A percentile compares a stretch with the other conserved stretches of the same genome.
These are phyloP conservation scores for Synodontis membranacea DNA, from an alignment of 2,113 vertebrate genomes.

Conservation along the genomic window DNA sequence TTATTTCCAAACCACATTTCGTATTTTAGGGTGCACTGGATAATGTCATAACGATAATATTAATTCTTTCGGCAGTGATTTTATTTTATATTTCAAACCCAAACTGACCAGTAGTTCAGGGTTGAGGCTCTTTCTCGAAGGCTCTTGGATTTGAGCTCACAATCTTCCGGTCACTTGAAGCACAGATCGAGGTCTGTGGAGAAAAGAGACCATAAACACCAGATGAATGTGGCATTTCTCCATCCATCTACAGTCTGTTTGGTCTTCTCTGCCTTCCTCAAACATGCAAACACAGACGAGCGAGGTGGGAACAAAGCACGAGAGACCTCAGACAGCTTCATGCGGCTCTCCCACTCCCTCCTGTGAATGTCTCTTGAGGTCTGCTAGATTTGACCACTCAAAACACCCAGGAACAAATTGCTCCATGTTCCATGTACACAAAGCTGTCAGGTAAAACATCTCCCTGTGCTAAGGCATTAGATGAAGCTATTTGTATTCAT, in stretches of 20 bases:
- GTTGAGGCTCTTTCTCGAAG: neutral
- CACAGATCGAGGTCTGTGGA: neutral
- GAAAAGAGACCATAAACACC: neutral
- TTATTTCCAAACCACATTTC: neutral
- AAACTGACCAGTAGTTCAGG: neutral
- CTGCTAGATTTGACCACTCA: conserved; percentile 15
- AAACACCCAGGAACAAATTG: conserved; percentile 11
- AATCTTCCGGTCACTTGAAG: neutral
- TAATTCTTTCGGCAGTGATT: neutral
- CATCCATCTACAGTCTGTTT: neutral
- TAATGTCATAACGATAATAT: neutral
- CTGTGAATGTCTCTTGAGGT: neutral
- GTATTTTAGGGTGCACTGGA: neutral
- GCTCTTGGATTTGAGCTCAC: neutral
- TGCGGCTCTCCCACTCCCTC: conserved; percentile 3
- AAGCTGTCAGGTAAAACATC: conserved; percentile 42
- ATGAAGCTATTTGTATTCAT: conserved; percentile 49
- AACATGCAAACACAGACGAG: neutral
- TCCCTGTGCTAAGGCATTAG: neutral
- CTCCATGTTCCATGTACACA: conserved; percentile 11
- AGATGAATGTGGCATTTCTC: neutral
- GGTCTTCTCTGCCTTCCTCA: neutral
- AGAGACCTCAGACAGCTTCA: neutral
- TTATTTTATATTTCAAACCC: neutral
- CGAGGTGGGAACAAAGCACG: neutral